Conservation (phyloP, 2,797 vertebrate genomes). For the Neosilurus hyrtlii region DNA sequence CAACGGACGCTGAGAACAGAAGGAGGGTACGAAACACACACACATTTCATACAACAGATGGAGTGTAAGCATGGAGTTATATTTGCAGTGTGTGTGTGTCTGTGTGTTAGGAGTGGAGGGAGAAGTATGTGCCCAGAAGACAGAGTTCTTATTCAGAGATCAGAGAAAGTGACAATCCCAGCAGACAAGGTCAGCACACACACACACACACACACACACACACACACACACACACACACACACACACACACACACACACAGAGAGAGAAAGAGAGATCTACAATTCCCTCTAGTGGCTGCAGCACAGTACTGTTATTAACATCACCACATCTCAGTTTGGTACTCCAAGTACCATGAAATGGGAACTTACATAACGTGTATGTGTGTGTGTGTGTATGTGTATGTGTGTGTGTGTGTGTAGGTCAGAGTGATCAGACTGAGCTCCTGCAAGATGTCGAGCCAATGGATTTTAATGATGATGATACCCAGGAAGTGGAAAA, state of each 20-base stretch:
- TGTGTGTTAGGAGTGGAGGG: slow-evolving; percentile 78
- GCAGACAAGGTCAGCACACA: slow-evolving; percentile 71
- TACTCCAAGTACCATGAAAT: background rate
- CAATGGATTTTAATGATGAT: slow-evolving; percentile 79
- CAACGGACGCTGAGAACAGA: slow-evolving; percentile 78
- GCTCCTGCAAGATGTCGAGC: slow-evolving; percentile 81
- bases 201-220: too few relatives aligned
- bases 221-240: too few relatives aligned
- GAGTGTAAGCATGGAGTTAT: too few relatives aligned
- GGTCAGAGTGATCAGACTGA: slow-evolving; percentile 70
- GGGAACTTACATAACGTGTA: too few relatives aligned
- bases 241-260: too few relatives aligned
- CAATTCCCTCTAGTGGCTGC: background rate
- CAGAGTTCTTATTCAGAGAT: slow-evolving; percentile 78
- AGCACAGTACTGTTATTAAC: background rate
- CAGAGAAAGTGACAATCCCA: slow-evolving; percentile 73
- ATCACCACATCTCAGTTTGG: background rate
- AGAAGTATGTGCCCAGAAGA: slow-evolving; percentile 68
- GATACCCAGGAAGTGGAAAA: slow-evolving; percentile 72
- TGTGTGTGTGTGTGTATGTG: too few relatives aligned
- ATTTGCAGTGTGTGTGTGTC: too few relatives aligned
- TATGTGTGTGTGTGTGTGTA: background rate
- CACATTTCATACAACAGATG: too few relatives aligned
- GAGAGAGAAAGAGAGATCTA: too few relatives aligned
- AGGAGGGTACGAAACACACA: slow-evolving; percentile 71